Conservation (phyloP, 1,140 invertebrate genomes). For the Drosophila neocordata region DNA sequence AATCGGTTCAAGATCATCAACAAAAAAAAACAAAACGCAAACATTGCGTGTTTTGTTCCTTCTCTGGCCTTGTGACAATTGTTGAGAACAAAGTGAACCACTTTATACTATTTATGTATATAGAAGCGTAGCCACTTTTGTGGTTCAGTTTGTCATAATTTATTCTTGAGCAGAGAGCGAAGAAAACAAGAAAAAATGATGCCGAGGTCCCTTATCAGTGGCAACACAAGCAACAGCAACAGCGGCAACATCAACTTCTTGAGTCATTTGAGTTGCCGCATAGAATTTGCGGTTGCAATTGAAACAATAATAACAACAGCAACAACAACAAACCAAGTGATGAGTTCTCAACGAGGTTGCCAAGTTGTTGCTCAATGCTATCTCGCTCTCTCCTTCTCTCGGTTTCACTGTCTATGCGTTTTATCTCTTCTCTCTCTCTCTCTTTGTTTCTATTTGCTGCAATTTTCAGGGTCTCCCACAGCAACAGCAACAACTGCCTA, state of each 20-base stretch:
- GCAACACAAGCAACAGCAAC: slow-evolving; percentile 15
- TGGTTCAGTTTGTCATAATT: slow-evolving; percentile 22
- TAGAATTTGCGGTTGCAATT: slow-evolving; percentile 71
- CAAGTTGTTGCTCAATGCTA: slow-evolving; percentile 59
- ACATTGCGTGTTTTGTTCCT: slow-evolving; percentile 5
- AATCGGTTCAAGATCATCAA: slow-evolving; percentile 77
- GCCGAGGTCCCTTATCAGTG: slow-evolving; percentile 21
- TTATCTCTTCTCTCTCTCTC: slow-evolving; percentile 7
- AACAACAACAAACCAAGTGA: slow-evolving; percentile 28
- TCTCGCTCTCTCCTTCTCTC: slow-evolving; percentile 31
- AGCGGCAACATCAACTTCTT: slow-evolving; percentile 39
- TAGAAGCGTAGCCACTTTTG: slow-evolving; percentile 9
- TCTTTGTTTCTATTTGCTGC: slow-evolving; percentile 32
- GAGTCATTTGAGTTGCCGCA: slow-evolving; percentile 63
- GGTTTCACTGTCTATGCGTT: slow-evolving; percentile 11
- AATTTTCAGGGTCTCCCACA: slow-evolving; percentile 59
- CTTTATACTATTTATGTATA: slow-evolving; percentile 11
- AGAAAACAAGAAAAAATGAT: background rate
- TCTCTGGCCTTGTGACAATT: slow-evolving; percentile 18
- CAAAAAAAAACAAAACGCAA: slow-evolving; percentile 12
- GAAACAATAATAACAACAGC: slow-evolving; percentile 25
- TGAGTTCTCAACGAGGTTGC: slow-evolving; percentile 62
- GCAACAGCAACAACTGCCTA: slow-evolving; percentile 25
- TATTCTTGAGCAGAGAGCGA: slow-evolving; percentile 7
- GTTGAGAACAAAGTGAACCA: slow-evolving; percentile 6